These are phyloP conservation scores for Nephrotoma guestfalica DNA, from an alignment of 2,888 invertebrate genomes.

Conservation along the genomic window DNA sequence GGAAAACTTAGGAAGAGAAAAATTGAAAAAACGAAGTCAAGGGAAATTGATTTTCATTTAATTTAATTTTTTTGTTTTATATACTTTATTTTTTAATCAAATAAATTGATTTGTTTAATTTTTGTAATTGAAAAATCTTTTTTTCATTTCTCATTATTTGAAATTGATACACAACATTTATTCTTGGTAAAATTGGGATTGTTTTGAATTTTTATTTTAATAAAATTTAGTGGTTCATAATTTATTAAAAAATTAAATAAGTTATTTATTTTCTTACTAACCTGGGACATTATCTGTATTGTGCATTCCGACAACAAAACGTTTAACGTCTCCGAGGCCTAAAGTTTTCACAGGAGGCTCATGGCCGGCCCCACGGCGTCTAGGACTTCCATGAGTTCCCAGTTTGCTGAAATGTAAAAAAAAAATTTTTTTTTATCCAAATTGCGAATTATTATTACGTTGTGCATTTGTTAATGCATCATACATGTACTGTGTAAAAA, in stretches of 20 bases:
- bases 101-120: not conserved
- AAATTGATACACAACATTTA: not conserved
- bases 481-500: not conserved
- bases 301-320: conserved; percentile 10
- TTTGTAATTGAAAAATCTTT: not conserved
- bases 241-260: not conserved
- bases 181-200: not conserved
- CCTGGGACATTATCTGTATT: conserved; percentile 9
- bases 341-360: conserved; percentile 11
- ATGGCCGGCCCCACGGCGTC: conserved; percentile 9
- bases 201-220: not conserved
- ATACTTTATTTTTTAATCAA: not conserved
- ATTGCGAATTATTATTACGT: not conserved
- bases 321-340: conserved; percentile 12
- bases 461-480: not conserved
- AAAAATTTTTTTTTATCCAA: not conserved
- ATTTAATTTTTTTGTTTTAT: not conserved
- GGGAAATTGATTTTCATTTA: not conserved
- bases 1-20: not conserved
- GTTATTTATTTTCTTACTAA: not conserved
- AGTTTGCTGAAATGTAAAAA: conserved; percentile 9
- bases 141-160: not conserved
- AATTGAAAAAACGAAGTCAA: not conserved
- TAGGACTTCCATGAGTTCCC: conserved; percentile 12
- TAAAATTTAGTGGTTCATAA: not conserved